Percentiles rank a stretch among this genome's conserved stretches.
Conservation (phyloP, 2,797 vertebrate genomes). For the Synaphobranchus kaupii region DNA sequence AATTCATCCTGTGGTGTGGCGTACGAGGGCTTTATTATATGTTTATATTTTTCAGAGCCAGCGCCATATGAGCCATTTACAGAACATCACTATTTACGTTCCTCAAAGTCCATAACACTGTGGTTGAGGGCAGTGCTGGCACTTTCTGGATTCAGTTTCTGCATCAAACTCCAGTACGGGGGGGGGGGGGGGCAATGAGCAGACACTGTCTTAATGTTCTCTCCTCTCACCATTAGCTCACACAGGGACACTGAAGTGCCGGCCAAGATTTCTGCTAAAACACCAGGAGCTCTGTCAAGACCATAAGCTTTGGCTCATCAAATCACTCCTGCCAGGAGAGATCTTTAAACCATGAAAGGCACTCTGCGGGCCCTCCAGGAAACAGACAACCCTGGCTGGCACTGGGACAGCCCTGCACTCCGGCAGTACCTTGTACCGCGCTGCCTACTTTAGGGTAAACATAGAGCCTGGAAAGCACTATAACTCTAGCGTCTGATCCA, state of each 20-base stretch:
- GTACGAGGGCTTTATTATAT: not conserved
- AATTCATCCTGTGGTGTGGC: not conserved
- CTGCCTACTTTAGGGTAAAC: not conserved
- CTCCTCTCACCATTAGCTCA: conserved; percentile 19
- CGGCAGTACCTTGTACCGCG: conserved; percentile 34
- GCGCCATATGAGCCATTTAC: not conserved
- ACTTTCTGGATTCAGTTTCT: not conserved
- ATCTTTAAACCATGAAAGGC: not conserved
- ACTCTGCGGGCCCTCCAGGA: conserved; percentile 12
- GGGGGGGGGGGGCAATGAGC: not conserved
- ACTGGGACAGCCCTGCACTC: conserved; percentile 1
- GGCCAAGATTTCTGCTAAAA: not conserved
- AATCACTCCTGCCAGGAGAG: not conserved
- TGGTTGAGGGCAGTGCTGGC: no score
- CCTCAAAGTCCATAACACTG: not conserved
- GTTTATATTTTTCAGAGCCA: not conserved
- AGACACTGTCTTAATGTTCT: not conserved
- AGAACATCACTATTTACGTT: not conserved
- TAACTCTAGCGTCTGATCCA: not conserved
- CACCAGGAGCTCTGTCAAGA: not conserved
- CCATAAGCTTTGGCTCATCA: not conserved
- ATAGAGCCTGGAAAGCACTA: not conserved
- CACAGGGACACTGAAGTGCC: not conserved
- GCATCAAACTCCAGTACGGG: not conserved
- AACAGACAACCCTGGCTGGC: conserved; percentile 31